Conservation (phyloP, 2,797 vertebrate species). For the Betta splendens region DNA sequence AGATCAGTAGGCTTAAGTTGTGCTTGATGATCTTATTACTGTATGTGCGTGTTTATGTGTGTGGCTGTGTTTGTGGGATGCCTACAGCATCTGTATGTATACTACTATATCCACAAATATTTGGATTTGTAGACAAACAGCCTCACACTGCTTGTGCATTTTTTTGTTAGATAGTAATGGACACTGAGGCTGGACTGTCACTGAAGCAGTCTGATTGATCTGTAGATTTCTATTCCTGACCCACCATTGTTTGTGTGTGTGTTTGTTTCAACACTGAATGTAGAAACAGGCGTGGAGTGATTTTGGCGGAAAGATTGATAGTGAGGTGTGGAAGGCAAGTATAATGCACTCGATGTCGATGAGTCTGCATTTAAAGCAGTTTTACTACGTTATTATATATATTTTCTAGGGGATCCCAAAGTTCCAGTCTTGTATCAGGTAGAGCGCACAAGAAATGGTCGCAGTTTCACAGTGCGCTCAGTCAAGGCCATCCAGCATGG, state of each 20-base stretch:
- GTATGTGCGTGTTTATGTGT: neutral
- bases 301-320: constrained; percentile 99
- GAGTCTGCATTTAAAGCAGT: too few relatives aligned
- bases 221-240: too few relatives aligned
- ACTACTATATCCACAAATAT: too few relatives aligned
- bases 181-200: too few relatives aligned
- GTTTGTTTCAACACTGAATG: constrained; percentile 84
- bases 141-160: neutral
- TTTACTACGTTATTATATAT: neutral
- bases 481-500: constrained; percentile 93
- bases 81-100: too few relatives aligned
- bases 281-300: constrained; percentile 99
- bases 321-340: constrained; percentile 92
- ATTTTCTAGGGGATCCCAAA: constrained; percentile 85
- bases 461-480: constrained; percentile 89
- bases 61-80: neutral
- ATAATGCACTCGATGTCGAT: constrained; percentile 59
- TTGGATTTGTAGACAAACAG: too few relatives aligned
- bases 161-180: neutral
- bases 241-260: constrained; percentile 54
- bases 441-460: constrained; percentile 89
- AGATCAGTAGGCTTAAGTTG: neutral
- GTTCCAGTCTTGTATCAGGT: constrained; percentile 93
- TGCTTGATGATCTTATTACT: constrained; percentile 1
- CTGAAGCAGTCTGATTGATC: too few relatives aligned